Base-by-base conservation (phyloP, 2,888 invertebrate genomes). In the Mythimna impura region DNA sequence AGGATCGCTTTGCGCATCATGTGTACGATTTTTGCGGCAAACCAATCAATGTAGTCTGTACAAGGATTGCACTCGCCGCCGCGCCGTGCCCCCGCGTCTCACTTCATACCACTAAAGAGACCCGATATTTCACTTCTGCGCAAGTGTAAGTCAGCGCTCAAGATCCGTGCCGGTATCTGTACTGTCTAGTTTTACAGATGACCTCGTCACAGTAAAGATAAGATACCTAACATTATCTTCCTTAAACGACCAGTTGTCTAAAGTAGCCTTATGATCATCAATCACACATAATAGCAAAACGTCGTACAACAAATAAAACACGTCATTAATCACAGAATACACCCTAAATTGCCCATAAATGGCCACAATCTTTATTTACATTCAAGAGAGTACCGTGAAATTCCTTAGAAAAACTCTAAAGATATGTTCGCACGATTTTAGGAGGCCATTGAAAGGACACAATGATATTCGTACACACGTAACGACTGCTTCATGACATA, bases 281-380 rank as follows among this genome's bases (percentile, higher is more conserved):
- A 92, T 93, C 92, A 92, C 80, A 86, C 82, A 83, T 80, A 85
- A 82, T 67, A 73, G 65, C 72, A 78, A 86, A 82, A 84, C 78
- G 83, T 89, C 84, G 70, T 74, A 77, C 87, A 77, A 87, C 83
- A 86, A 89, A 88, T 89, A 88, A 89, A 91, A 91, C 91, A 91
- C 84, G 85, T 89, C 93, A 92, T 95, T 92, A 88, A 95, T 95
- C 95, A 94, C 89, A 77, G 83, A 78, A 82, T 83, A 87, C 86
- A 88, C 82, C 84, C 88, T 91, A 93, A 94, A 94, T 93, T 91
- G 89, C 91, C 92, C 92, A 93, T 94, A 95, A 96, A 94, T 94
- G 93, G 92, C 96, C 96, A 92, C 96, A 95, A 94, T 89, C 91
- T 91, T 89, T 90, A 91, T 91, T 92, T 92, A 90, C 73, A 80